Base-by-base conservation (phyloP, 2,797 vertebrate genomes). In the Pristis pectinata region DNA sequence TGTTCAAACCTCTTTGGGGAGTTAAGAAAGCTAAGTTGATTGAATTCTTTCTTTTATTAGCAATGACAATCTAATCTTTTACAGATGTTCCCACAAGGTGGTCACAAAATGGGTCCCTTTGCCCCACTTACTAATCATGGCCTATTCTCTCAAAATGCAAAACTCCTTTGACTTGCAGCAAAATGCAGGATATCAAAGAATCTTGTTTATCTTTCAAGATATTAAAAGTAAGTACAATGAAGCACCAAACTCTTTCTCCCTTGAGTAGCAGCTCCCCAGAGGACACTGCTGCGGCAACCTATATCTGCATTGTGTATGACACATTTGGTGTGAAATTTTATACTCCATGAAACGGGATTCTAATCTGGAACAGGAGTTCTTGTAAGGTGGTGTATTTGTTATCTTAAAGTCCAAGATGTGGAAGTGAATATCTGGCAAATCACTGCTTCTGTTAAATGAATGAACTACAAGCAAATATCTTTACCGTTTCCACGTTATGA, bases 61-160 rank as follows among this genome's bases (percentile, higher is more conserved):
- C 37, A 56, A 95, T 94, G 96, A 95, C 95, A 95, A 95, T 94
- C 53, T 95, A 96, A 96, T 96, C 96, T 95, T 53, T 95, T 95
- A 94, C 96, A 97, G 96, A 96, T 96, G 96, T 96, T 96, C 96
- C 94, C 95, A 95, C 96, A 94, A 95, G 95, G 96, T 95, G 94
- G 95, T n/a, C 95, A 95, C 95, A 95, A 95, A 96, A 96, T 95
- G 95, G 95, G 37, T 95, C 94, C 96, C 94, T 59, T 94, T 0
- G 92, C 83, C 92, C 67, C 30, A 76, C 83, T 79, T 94, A 94
- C 82, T 94, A 30, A 74, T 95, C 77, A 44, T 94, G 0, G 92
- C 53, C 94, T 74, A 17, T 94, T 93, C 30, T 59, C 70, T 10
- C 6, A 94, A 53, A 27, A 95, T 53, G 3, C 0, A 77, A 82